phyloP scores from a whole-genome alignment of 2,888 invertebrate genomes.

The Crematogaster levior region DNA sequence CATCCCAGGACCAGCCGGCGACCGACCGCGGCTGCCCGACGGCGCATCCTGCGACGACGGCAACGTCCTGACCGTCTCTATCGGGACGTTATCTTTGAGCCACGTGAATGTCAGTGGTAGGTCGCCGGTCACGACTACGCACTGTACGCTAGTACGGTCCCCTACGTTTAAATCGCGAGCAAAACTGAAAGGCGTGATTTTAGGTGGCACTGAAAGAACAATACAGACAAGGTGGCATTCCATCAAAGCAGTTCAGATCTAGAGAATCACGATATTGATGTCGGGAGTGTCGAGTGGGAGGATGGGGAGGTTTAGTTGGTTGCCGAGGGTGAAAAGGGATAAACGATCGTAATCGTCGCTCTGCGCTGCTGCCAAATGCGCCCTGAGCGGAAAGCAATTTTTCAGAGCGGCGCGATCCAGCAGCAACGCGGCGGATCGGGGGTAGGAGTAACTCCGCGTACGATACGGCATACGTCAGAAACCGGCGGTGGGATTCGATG shows the following conservation, averaged over 20 bases:
- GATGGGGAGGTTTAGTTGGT: neutral
- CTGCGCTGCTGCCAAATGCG: constrained; percentile 32
- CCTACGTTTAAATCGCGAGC: constrained; percentile 88
- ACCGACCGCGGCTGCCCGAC: constrained; percentile 70
- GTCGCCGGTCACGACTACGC: constrained; percentile 88
- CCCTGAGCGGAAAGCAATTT: constrained; percentile 41
- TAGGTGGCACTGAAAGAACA: constrained; percentile 87
- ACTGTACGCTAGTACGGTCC: constrained; percentile 88
- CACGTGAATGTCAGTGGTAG: constrained; percentile 89
- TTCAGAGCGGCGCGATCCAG: constrained; percentile 38
- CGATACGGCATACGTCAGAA: constrained; percentile 52
- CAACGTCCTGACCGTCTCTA: constrained; percentile 81
- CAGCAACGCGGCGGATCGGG: constrained; percentile 39
- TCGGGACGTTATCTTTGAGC: constrained; percentile 88
- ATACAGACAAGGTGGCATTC: constrained; percentile 79
- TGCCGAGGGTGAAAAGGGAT: constrained; percentile 8
- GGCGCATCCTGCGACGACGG: constrained; percentile 74
- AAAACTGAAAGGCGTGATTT: constrained; percentile 89
- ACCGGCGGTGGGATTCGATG: constrained; percentile 3
- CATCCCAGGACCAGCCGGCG: constrained; percentile 63
- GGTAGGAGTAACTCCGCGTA: constrained; percentile 40
- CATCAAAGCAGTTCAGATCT: constrained; percentile 74
- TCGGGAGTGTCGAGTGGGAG: neutral
- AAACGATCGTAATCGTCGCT: constrained; percentile 56
- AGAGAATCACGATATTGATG: constrained; percentile 54